phyloP scores from a whole-genome alignment of 1,140 invertebrate genomes.

The Triops cancriformis region DNA sequence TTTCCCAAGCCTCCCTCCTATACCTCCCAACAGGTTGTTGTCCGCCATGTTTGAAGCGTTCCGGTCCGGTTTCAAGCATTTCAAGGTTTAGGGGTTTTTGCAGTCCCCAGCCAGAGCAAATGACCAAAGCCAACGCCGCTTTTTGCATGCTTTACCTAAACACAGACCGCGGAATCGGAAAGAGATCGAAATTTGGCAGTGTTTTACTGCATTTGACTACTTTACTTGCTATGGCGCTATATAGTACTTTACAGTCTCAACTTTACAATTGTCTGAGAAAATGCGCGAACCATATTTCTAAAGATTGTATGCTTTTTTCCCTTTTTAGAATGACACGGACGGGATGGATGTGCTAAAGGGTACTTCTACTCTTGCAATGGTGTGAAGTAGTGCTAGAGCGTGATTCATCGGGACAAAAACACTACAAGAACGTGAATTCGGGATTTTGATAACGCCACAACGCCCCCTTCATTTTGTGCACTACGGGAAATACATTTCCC shows the following conservation, averaged over 20 bases:
- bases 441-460: neutral
- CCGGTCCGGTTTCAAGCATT: conserved; percentile 12
- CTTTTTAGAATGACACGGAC: neutral
- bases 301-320: neutral
- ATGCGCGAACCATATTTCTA: no score
- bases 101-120: neutral
- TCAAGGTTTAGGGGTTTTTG: neutral
- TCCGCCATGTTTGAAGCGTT: neutral
- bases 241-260: no score
- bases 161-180: no score
- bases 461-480: neutral
- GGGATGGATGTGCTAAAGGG: neutral
- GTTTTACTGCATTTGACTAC: no score
- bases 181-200: no score
- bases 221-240: no score
- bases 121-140: neutral
- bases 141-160: no score
- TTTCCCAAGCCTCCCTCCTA: neutral
- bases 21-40: neutral
- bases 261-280: no score
- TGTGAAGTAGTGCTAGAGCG: neutral
- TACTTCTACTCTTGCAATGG: neutral
- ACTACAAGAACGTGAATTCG: neutral
- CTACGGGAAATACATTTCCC: neutral
- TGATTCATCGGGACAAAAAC: neutral